phyloP scores from a whole-genome alignment of 2,888 invertebrate genomes.

The Oeneis ivallda region DNA sequence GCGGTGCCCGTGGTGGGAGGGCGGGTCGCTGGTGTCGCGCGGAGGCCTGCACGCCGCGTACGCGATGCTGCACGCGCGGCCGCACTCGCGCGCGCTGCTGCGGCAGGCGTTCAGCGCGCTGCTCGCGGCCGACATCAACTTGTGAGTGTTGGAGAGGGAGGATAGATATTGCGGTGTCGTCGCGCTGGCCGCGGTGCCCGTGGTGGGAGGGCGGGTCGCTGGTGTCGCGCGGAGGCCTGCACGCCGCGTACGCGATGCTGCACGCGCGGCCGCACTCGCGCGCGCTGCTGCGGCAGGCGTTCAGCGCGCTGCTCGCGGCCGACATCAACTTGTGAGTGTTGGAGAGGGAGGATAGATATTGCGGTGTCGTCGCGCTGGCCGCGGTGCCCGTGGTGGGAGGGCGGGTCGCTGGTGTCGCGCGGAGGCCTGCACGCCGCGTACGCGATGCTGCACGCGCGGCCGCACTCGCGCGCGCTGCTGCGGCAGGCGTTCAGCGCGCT shows the following conservation, averaged over 20 bases:
- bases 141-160: no score
- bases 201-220: slow-evolving; percentile 43
- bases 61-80: slow-evolving; percentile 31
- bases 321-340: slow-evolving; percentile 62
- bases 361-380: slow-evolving; percentile 45
- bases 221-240: slow-evolving; percentile 2
- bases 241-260: slow-evolving; percentile 20
- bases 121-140: slow-evolving; percentile 47
- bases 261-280: slow-evolving; percentile 32
- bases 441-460: slow-evolving; percentile 31
- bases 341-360: no score
- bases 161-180: slow-evolving; percentile 40
- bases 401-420: neutral
- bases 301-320: slow-evolving; percentile 43
- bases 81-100: slow-evolving; percentile 18
- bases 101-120: slow-evolving; percentile 41
- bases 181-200: slow-evolving; percentile 45
- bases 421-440: slow-evolving; percentile 14
- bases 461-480: slow-evolving; percentile 18
- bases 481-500: slow-evolving; percentile 41
- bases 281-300: slow-evolving; percentile 13
- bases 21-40: neutral
- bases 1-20: slow-evolving; percentile 46
- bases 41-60: slow-evolving; percentile 14
- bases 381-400: slow-evolving; percentile 46